Evolutionary conservation across 37 sponge, comb jelly and placozoan genomes (phyloP).

Genomic region (Hexactinellida sp.): DNA sequence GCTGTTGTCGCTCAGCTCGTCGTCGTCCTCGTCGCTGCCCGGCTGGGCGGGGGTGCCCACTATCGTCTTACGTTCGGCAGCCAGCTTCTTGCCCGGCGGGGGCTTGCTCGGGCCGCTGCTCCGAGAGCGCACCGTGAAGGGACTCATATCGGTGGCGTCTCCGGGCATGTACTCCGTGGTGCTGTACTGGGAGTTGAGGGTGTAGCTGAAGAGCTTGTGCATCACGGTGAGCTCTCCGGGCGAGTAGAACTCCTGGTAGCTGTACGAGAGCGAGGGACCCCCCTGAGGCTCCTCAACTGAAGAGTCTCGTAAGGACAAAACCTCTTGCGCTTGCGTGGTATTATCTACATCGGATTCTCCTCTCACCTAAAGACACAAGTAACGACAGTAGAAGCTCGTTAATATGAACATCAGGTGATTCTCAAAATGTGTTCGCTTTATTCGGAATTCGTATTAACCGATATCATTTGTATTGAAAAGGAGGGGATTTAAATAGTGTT

Average conservation of each 20-base stretch:
- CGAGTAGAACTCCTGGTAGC: not conserved
- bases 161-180: not conserved
- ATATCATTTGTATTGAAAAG: too few species aligned
- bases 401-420: too few species aligned
- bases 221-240: not conserved
- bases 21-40: not conserved
- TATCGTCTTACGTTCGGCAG: not conserved
- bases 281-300: too few species aligned
- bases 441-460: too few species aligned
- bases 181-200: slow-evolving; percentile 6
- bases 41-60: not conserved
- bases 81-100: not conserved
- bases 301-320: too few species aligned
- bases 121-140: not conserved
- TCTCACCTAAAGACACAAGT: too few species aligned
- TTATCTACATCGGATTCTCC: too few species aligned
- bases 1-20: not conserved
- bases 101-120: not conserved
- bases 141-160: not conserved
- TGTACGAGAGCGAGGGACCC: not conserved
- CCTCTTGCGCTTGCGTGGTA: not conserved
- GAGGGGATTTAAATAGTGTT: too few species aligned
- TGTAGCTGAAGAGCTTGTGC: not conserved
- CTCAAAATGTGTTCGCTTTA: too few species aligned
- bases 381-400: too few species aligned